Evolutionary conservation across 1,140 invertebrate genomes (phyloP).

Genomic region (Cyrtorhinus lividipennis): DNA sequence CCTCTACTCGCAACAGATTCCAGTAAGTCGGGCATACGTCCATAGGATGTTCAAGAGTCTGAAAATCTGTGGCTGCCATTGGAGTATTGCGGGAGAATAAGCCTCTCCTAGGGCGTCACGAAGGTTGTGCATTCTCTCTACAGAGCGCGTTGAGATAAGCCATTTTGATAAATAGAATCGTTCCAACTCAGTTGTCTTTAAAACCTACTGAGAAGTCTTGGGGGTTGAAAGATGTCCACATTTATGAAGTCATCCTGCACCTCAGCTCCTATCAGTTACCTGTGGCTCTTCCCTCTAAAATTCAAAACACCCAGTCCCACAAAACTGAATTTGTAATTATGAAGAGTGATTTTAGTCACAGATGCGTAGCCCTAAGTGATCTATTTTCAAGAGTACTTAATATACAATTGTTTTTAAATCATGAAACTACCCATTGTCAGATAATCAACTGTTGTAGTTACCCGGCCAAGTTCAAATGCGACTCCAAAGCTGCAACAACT

Average conservation of each 20-base stretch:
- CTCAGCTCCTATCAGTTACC: too few species aligned
- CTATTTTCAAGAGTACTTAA: not conserved
- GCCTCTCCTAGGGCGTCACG: not conserved
- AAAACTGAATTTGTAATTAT: not conserved
- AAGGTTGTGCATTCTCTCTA: not conserved
- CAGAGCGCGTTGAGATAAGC: not conserved
- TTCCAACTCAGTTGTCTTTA: not conserved
- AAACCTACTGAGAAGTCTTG: too few species aligned
- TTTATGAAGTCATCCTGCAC: too few species aligned
- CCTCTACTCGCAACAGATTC: constrained; percentile 70
- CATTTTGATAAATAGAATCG: not conserved
- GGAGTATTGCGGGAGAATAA: not conserved
- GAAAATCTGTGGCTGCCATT: not conserved
- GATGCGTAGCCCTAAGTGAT: not conserved
- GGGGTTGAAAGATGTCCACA: too few species aligned
- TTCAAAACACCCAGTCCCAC: not conserved
- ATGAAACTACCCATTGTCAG: not conserved
- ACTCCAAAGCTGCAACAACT: constrained; percentile 76
- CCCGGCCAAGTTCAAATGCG: constrained; percentile 79
- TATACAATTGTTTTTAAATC: not conserved
- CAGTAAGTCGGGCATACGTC: constrained; percentile 37
- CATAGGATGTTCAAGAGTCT: not conserved
- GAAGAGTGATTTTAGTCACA: not conserved
- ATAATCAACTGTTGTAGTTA: constrained; percentile 44
- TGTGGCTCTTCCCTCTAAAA: too few species aligned